Percentiles rank a stretch among this genome's conserved stretches.
Conservation (phyloP, 2,888 invertebrate genomes). For the Ganaspis brasiliensis region DNA sequence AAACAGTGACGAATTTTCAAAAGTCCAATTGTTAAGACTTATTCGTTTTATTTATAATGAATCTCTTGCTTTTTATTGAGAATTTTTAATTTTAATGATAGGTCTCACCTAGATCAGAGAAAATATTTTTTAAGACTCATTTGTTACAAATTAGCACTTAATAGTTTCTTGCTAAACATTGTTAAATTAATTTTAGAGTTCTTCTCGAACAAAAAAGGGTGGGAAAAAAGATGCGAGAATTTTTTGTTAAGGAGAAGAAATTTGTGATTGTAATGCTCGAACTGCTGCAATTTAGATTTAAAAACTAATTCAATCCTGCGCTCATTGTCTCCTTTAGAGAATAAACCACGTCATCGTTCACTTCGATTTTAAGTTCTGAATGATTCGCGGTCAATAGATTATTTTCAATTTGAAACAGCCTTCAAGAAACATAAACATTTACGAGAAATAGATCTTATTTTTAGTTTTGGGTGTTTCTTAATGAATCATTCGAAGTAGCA, state of each 20-base stretch:
- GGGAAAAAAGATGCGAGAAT: not conserved
- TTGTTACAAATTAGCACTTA: not conserved
- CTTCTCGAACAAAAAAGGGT: too few species aligned
- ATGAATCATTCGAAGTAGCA: constrained; percentile 13
- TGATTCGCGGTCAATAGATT: constrained; percentile 20
- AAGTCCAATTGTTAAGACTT: constrained; percentile 22
- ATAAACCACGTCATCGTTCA: constrained; percentile 4
- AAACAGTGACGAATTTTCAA: not conserved
- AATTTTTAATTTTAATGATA: not conserved
- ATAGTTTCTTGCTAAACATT: too few species aligned
- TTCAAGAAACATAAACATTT: constrained; percentile 42
- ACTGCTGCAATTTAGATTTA: not conserved
- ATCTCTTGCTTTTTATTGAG: not conserved
- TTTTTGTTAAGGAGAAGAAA: not conserved
- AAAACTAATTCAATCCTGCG: not conserved
- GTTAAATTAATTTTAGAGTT: too few species aligned
- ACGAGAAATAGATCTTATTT: constrained; percentile 46
- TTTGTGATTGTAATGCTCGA: not conserved
- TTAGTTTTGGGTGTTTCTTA: constrained; percentile 26
- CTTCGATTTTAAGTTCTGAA: not conserved
- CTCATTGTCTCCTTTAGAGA: constrained; percentile 6
- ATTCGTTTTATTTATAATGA: not conserved
- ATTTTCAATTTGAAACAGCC: constrained; percentile 16
- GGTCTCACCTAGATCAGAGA: too few species aligned
- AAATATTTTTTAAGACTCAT: constrained; percentile 2